These are phyloP conservation scores for Camponotus pennsylvanicus DNA, from an alignment of 1,140 invertebrate species.

Conservation along the genomic window DNA sequence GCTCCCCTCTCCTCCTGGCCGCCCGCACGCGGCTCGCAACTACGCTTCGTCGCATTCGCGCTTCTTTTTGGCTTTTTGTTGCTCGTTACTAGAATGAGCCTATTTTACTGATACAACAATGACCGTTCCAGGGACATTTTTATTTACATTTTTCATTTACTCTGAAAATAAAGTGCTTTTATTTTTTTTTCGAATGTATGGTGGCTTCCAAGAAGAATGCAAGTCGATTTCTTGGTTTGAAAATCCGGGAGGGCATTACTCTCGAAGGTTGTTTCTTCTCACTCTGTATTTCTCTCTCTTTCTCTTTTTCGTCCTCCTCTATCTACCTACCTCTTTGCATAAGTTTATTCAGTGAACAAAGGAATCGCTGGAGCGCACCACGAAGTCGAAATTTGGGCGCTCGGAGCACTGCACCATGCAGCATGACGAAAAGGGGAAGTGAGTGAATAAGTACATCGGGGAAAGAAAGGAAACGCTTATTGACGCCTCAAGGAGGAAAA, in stretches of 20 bases:
- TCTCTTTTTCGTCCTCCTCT: background rate
- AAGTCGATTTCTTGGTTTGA: constrained; percentile 25
- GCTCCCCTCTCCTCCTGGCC: constrained; percentile 42
- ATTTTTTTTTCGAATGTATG: background rate
- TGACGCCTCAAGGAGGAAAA: background rate
- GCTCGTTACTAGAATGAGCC: background rate
- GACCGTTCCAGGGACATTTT: background rate
- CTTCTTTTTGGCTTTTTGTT: constrained; percentile 32
- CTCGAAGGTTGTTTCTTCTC: background rate
- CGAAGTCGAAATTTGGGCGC: constrained; percentile 62
- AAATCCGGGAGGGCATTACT: constrained; percentile 60
- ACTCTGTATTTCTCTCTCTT: background rate
- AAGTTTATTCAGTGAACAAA: constrained; percentile 67
- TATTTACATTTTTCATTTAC: background rate
- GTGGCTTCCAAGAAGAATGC: background rate
- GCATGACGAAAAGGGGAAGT: constrained; percentile 56
- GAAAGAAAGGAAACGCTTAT: background rate
- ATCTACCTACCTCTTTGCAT: constrained; percentile 60
- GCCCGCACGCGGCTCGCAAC: constrained; percentile 12
- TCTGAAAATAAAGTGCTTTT: background rate
- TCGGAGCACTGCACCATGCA: constrained; percentile 46
- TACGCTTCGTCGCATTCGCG: constrained; percentile 40
- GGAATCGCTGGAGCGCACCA: constrained; percentile 71
- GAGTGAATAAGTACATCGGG: constrained; percentile 24
- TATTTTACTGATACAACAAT: background rate